Evolutionary conservation across 2,113 vertebrate species (phyloP), one percentile per base, ranked within the genome.

Genomic region (Xerus inauris): DNA sequence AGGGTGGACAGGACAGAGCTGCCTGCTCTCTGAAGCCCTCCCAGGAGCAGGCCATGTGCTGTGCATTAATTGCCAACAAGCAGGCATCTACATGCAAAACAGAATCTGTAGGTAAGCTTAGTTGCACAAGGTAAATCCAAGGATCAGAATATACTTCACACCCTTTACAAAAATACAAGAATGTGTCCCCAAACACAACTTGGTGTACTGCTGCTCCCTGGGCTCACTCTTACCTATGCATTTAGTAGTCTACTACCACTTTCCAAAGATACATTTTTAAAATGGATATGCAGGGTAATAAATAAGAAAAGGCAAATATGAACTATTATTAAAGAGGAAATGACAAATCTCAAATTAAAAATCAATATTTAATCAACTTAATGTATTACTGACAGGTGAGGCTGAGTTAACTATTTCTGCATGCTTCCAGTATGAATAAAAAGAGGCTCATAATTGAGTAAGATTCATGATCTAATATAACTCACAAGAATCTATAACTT

Each of bases 321-420:
- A 65, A 95, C 32, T 62, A 92, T 92, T 94, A 80, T 94, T 92
- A 80, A 88, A 76, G 6, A 64, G 51, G 17, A 87, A 95, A 96
- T 84, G 71, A 75, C 26, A 69, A 42, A 84, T 40, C 7, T 76
- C 81, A 84, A 76, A n/a, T 75, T 90, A 59, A 88, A 86, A 94
- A 88, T 93, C 77, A 93, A 62, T 91, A 88, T 94, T 92, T 92
- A 95, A 88, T 95, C 82, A 85, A 71, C 65, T 69, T 49, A 95
- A 84, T 87, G 51, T 49, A 57, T 69, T 57, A 72, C 28, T 1
- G 3, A 81, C 38, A 97, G 86, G 47, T 91, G 51, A 85, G 30
- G 65, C 30, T 45, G 40, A 87, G 71, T 67, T 94, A 81, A 51
- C 77, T 80, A 51, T 57, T 85, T 93, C 76, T 93, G 65, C 13